Base-by-base conservation (phyloP, 2,113 vertebrate genomes). In the Amphiprion percula region DNA sequence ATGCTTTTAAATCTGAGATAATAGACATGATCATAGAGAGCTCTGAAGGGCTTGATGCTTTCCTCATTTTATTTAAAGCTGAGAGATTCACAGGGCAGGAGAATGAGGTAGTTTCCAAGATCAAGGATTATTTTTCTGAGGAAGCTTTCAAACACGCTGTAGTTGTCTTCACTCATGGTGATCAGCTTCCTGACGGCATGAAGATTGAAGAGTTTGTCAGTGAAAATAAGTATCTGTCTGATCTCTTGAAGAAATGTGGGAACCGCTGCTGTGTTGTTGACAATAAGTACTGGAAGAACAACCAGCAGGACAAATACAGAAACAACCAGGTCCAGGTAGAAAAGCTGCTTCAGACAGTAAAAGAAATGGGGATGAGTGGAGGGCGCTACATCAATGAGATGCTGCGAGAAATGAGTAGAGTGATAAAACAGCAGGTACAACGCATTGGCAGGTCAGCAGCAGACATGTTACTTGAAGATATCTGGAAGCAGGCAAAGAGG, bases 401-500 rank as follows among this genome's bases (percentile, higher is more conserved):
- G 33, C 69, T 87, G 0, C 7, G 74, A 67, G 7, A 0, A 1
- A 21, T 82, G 10, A 41, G 41, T 10, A 16, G 1, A 26, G n/a
- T 59, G 0, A 64, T 75, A 26, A 3, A 60, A 10, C 9, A 4
- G 24, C 52, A 64, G 61, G 44, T 63, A 16, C 10, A 26, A 6
- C 0, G 0, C 19, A 54, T 77, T 4, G 49, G 28, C 5, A 8
- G 4, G 6, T 37, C n/a, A 21, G 11, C 33, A 50, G 53, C 3
- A 44, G 0, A 68, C 0, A 2, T 58, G 16, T 64, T 1, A 39
- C 0, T 2, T 53, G 60, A 47, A 14, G 73, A 74, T 26, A 23
- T 49, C 4, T 39, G 16, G 60, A 0, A 59, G 5, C 23, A 75
- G 21, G 65, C 96, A 69, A 96, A 95, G 23, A 24, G 11, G 0